Evolutionary conservation across 2,113 vertebrate species (phyloP), one percentile per base, ranked within the genome.

Genomic region (Tychaedon coryphoeus): DNA sequence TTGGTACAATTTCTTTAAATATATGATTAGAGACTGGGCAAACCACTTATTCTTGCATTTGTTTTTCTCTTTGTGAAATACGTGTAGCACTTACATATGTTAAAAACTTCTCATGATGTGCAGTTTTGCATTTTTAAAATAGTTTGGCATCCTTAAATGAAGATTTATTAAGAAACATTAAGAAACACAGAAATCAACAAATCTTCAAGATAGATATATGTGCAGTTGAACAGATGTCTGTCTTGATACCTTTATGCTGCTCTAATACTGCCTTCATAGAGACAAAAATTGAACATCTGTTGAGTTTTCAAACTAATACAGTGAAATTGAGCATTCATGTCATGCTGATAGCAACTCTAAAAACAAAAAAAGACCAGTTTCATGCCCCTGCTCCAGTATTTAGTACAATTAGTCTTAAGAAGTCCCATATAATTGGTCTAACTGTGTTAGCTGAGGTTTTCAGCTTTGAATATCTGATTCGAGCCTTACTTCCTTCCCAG

Each of bases 111-210:
- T 67, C 67, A 61, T 53, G 24, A n/a, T 31, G 7, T 43, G 47
- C 11, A 28, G 12, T 93, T 51, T 84, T 80, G 4, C 22, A 24
- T 78, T 80, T 95, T 80, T n/a, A 3, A 31, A 93, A 42, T 29
- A 53, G 12, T 67, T 83, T 92, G 29, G 15, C 17, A 64, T 73
- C 29, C 43, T 92, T 94, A 94, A 58, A 93, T 79, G 28, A 92
- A 83, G 72, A 90, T 85, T 72, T 92, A 90, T 85, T 93, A 79
- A 58, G 42, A 91, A 95, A 61, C 22, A 90, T 85, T 93, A 79
- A 58, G 42, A 88, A 95, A 61, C 17, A 47, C 38, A 76, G 67
- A 58, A 90, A 86, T 51, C n/a, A 90, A 60, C 22, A 65, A 33
- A 53, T 62, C 36, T 88, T 51, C 23, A 34, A 76, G n/a, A 26